A percentile compares a stretch with the other conserved stretches of the same genome.
phyloP scores from a whole-genome alignment of 2,113 vertebrate species.

The Meleagris gallopavo region DNA sequence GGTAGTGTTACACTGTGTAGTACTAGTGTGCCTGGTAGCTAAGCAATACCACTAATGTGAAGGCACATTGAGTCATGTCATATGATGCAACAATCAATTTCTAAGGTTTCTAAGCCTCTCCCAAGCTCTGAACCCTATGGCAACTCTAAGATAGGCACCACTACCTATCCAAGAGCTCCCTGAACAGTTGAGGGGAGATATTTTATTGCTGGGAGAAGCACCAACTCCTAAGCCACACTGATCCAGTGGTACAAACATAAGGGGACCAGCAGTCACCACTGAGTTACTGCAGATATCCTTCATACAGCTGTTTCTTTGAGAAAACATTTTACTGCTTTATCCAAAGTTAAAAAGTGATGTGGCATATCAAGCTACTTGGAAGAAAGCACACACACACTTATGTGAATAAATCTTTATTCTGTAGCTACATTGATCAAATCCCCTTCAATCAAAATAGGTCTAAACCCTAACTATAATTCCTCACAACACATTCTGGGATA shows the following conservation, averaged over 20 bases:
- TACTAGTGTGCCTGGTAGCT: neutral
- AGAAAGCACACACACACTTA: neutral
- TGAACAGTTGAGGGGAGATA: neutral
- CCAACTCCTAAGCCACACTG: neutral
- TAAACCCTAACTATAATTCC: neutral
- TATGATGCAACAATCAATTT: neutral
- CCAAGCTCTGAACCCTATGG: neutral
- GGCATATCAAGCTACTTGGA: neutral
- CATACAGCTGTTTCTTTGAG: neutral
- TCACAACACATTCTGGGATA: neutral
- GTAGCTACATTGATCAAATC: neutral
- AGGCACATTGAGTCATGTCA: neutral
- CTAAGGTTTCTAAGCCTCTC: neutral
- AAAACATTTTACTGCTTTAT: neutral
- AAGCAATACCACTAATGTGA: neutral
- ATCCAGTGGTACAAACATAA: neutral
- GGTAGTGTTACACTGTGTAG: neutral
- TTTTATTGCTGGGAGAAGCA: neutral
- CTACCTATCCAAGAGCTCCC: neutral
- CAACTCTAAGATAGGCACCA: neutral
- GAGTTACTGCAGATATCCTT: neutral
- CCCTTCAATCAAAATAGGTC: neutral
- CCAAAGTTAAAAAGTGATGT: neutral
- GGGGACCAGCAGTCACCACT: neutral
- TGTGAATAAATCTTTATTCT: no score